Evolutionary conservation across 2,797 vertebrate genomes (phyloP), one percentile per base, ranked within the genome.

Genomic region (Gymnodraco acuticeps): DNA sequence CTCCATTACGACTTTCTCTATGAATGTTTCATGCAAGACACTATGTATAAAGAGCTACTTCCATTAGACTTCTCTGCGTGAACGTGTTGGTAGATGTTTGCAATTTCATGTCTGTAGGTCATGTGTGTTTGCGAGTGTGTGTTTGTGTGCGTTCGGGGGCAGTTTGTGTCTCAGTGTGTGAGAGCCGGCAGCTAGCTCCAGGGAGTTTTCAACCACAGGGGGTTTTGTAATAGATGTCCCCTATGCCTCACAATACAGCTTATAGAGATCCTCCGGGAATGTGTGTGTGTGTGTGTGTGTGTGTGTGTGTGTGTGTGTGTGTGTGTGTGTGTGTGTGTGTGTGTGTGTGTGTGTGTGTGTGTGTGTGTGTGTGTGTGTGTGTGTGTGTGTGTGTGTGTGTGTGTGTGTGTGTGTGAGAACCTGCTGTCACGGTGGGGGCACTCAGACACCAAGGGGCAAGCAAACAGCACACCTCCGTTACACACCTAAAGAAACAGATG

Each of bases 81-180:
- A 83, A 64, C 19, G 6, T 69, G 68, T 82, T 74, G 83, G 54
- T 54, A 73, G 65, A 78, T 80, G 78, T 73, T 83, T 64, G 76
- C 73, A 74, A 68, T 84, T 81, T 73, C 53, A 48, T 85, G 77
- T 85, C 65, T 75, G 62, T 67, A 75, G 65, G 75, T 80, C 62
- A 56, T 78, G 33, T 78, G 60, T 55, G 27, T 48, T 58, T 75
- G 23, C 64, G 60, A 62, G 52, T 47, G 38, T 77, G 72, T 51
- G 41, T 42, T 65, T 53, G 74, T 70, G 60, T 41, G 65, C 31
- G 47, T 56, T 73, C 5, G 10, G 73, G 33, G 73, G 65, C 80
- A 88, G 85, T 89, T 89, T 91, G 86, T 90, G 78, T 89, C 87
- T 84, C 86, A 62, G 91, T 89, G 84, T 92, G 83, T 83, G 84